Conservation (phyloP, 2,888 invertebrate species). For the Plebejus argus region DNA sequence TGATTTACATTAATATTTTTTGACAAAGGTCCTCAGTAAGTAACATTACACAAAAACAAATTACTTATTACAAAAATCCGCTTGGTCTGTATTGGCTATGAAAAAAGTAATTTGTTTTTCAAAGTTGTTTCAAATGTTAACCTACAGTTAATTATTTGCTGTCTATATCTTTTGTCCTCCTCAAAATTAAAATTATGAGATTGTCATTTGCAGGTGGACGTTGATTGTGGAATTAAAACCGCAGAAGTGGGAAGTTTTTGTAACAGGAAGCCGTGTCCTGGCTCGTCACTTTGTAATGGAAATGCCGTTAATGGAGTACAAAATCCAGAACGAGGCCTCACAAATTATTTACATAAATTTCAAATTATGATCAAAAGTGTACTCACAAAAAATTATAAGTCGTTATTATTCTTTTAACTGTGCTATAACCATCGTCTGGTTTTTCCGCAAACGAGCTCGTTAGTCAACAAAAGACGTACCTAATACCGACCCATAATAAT, state of each 20-base stretch:
- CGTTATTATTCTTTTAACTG: conserved; percentile 8
- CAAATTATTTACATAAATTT: conserved; percentile 28
- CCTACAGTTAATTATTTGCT: not conserved
- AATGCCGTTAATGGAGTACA: conserved; percentile 24
- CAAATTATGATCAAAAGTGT: conserved; percentile 19
- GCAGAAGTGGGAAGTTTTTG: conserved; percentile 13
- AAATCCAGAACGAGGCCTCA: conserved; percentile 24
- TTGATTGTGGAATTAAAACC: conserved; percentile 15
- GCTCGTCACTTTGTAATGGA: conserved; percentile 27
- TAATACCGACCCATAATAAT: not conserved
- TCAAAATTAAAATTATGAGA: conserved; percentile 16
- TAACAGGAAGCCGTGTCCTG: not conserved
- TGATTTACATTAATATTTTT: too few relatives aligned
- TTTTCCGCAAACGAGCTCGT: not conserved
- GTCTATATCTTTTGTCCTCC: not conserved
- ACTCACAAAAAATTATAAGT: conserved; percentile 15
- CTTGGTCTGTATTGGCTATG: too few relatives aligned
- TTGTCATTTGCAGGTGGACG: conserved; percentile 21
- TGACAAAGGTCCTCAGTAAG: too few relatives aligned
- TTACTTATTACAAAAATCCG: too few relatives aligned
- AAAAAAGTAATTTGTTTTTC: too few relatives aligned
- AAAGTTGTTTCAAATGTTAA: not conserved
- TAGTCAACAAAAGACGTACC: not conserved
- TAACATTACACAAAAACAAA: too few relatives aligned
- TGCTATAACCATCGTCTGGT: not conserved